These are phyloP conservation scores for Microcebus lehilahytsara DNA, from an alignment of 2,113 vertebrate genomes.

Conservation along the genomic window DNA sequence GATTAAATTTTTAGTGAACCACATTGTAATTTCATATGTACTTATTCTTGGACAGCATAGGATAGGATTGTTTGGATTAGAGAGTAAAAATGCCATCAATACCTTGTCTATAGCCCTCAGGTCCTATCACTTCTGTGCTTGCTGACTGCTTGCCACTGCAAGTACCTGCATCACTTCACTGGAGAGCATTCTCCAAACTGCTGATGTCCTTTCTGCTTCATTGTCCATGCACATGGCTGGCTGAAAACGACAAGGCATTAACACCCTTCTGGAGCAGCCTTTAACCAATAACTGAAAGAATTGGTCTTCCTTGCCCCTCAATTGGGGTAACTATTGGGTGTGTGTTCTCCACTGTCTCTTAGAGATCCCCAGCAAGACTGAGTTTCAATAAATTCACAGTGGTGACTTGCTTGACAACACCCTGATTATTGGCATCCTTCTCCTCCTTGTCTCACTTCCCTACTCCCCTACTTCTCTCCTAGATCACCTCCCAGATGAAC, in stretches of 20 bases:
- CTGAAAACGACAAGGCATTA: not conserved
- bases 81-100: no score
- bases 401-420: not conserved
- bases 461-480: not conserved
- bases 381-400: not conserved
- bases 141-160: not conserved
- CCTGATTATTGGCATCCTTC: not conserved
- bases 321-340: not conserved
- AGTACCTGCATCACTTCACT: not conserved
- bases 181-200: not conserved
- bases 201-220: not conserved
- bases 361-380: not conserved
- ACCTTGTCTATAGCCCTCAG: not conserved
- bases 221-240: not conserved
- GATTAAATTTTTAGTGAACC: not conserved
- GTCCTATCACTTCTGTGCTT: not conserved
- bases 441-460: not conserved
- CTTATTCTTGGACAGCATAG: not conserved
- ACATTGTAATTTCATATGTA: not conserved
- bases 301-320: not conserved
- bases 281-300: not conserved
- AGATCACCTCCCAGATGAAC: not conserved
- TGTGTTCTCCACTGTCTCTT: not conserved
- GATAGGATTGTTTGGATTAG: not conserved
- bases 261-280: not conserved